Conservation (phyloP, 2,113 vertebrate species). For the Apodemus speciosus region DNA sequence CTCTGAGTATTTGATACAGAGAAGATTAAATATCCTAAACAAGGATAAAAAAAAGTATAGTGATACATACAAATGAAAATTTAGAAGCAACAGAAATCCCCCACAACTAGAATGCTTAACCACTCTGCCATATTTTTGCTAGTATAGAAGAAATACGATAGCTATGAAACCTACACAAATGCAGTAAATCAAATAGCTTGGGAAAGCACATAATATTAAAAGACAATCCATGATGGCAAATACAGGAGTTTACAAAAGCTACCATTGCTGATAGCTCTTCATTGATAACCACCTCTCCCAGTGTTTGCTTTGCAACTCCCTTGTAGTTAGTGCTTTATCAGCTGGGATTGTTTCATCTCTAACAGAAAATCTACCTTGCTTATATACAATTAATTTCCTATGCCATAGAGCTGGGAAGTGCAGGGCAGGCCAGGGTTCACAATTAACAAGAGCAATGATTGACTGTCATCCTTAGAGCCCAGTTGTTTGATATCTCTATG, state of each 20-base stretch:
- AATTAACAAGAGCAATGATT: not conserved
- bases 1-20: not conserved
- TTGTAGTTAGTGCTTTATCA: not conserved
- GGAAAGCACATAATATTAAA: not conserved
- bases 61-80: not conserved
- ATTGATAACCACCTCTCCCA: not conserved
- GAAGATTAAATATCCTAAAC: not conserved
- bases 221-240: not conserved
- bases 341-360: not conserved
- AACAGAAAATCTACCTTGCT: not conserved
- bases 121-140: not conserved
- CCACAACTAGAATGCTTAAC: not conserved
- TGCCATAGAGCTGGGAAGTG: not conserved
- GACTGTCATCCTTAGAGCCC: rapidly evolving
- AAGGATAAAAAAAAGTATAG: not conserved
- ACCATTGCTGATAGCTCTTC: not conserved
- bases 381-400: not conserved
- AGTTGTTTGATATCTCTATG: no score
- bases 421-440: not conserved
- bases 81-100: not conserved
- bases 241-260: not conserved
- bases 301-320: not conserved
- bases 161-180: not conserved
- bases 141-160: not conserved
- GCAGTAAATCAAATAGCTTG: not conserved